Percentiles rank a stretch among this genome's conserved stretches.
These are phyloP conservation scores for Athetis lepigone DNA, from an alignment of 2,888 invertebrate genomes.

Conservation along the genomic window DNA sequence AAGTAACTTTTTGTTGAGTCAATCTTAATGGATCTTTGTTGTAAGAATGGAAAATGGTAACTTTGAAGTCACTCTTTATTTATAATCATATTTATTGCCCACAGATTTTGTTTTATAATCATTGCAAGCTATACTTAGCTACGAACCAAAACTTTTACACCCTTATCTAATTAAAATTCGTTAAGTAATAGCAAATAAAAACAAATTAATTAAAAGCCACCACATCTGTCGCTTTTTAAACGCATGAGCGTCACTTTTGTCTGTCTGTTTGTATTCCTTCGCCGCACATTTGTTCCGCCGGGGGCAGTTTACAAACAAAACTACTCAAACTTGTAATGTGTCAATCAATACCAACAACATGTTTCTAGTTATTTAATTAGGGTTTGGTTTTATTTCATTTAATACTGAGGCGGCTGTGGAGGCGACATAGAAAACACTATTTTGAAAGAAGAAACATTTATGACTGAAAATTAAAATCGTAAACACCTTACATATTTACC, in stretches of 20 bases:
- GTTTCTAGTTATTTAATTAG: constrained; percentile 28
- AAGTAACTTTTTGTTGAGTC: constrained; percentile 55
- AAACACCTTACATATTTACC: no score
- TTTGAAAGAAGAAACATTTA: no score
- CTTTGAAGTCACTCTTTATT: constrained; percentile 4
- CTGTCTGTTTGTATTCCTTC: constrained; percentile 72
- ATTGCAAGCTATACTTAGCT: background rate
- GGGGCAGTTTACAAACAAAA: constrained; percentile 58
- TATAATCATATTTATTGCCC: background rate
- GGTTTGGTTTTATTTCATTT: background rate
- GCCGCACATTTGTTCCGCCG: constrained; percentile 74
- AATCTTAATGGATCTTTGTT: constrained; percentile 32
- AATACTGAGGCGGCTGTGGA: no score
- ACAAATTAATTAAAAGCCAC: constrained; percentile 37
- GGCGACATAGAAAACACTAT: no score
- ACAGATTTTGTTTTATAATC: background rate
- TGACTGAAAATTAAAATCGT: no score
- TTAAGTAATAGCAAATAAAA: constrained; percentile 14
- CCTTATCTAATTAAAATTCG: constrained; percentile 9
- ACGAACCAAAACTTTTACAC: no score
- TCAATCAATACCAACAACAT: constrained; percentile 66
- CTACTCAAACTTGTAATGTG: constrained; percentile 60
- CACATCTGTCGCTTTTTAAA: constrained; percentile 60
- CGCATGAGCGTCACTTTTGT: constrained; percentile 46
- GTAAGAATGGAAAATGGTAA: constrained; percentile 7